phyloP scores from a whole-genome alignment of 2,888 invertebrate species.

The Napeogenes sylphis region DNA sequence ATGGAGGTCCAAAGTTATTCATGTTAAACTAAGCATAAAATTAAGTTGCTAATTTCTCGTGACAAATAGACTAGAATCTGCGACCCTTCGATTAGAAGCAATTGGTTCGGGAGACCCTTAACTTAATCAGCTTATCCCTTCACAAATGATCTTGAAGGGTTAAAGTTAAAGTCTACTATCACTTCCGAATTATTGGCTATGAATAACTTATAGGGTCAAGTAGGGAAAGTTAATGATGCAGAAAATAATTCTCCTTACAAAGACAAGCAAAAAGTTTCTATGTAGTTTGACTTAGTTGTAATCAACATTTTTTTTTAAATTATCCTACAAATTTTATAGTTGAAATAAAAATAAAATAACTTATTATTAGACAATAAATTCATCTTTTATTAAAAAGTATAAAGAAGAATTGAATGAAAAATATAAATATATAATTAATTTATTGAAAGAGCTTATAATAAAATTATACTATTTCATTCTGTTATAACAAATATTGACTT shows the following conservation, averaged over 20 bases:
- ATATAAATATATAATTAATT: too few relatives aligned
- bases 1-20: conserved; percentile 29
- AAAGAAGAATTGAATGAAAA: too few relatives aligned
- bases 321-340: too few relatives aligned
- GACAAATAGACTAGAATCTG: conserved; percentile 41
- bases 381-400: too few relatives aligned
- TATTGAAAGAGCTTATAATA: too few relatives aligned
- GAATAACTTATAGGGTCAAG: conserved; percentile 16
- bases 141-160: conserved; percentile 38
- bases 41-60: conserved; percentile 39
- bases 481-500: too few relatives aligned
- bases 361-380: too few relatives aligned
- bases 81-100: conserved; percentile 40
- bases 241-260: neutral
- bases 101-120: conserved; percentile 38
- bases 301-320: neutral
- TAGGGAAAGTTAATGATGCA: neutral
- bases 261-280: too few relatives aligned
- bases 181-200: conserved; percentile 18
- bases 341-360: too few relatives aligned
- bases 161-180: conserved; percentile 32
- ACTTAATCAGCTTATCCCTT: conserved; percentile 35
- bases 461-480: too few relatives aligned
- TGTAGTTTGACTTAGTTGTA: neutral
- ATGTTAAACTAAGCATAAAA: conserved; percentile 45